Base-by-base conservation (phyloP, 2,797 vertebrate genomes). In the Remorina albescens region DNA sequence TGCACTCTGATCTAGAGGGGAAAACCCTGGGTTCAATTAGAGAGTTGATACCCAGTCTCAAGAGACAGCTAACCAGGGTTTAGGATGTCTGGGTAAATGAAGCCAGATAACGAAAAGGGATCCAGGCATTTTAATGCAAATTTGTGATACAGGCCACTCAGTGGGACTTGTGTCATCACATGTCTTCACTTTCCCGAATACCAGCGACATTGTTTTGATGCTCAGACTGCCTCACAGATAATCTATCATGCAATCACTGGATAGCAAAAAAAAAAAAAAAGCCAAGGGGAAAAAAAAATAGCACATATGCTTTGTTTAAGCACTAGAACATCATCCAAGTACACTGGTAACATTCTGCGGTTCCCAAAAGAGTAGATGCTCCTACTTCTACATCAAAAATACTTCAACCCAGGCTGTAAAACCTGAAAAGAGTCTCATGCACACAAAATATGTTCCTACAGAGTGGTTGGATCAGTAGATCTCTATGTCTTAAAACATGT, bases 151-250 rank as follows among this genome's bases (percentile, higher is more conserved):
- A n/a, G n/a, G n/a, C n/a, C 95, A 96, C 67, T 96, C 96, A 50
- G 91, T 92, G n/a, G 87, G 87, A 2, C 78, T 89, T 46, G 91
- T 85, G 72, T 95, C 92, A 9, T 81, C 76, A 61, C 91, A 85
- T 0, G 82, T 73, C 79, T 94, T 94, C 28, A 89, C 81, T 76
- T 95, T 96, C 30, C 96, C 95, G 76, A 96, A 96, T 94, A 96
- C 95, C 70, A 91, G 78, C 21, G 93, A 93, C 94, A 95, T 95
- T 71, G 64, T 67, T 47, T 4, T 34, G 2, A 12, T 60, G 47
- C 15, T 59, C 25, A 51, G 2, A 12, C 19, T 6, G 53, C 19
- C 49, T 1, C 18, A 36, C 21, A 42, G 42, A 36, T 12, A 25
- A 26, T 46, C 19, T 1, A 50, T 0, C 16, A 19, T 4, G n/a